Percentiles rank a stretch among this genome's conserved stretches.
These are phyloP conservation scores for Brachystomella parvula DNA, from an alignment of 1,140 invertebrate genomes.

Conservation along the genomic window DNA sequence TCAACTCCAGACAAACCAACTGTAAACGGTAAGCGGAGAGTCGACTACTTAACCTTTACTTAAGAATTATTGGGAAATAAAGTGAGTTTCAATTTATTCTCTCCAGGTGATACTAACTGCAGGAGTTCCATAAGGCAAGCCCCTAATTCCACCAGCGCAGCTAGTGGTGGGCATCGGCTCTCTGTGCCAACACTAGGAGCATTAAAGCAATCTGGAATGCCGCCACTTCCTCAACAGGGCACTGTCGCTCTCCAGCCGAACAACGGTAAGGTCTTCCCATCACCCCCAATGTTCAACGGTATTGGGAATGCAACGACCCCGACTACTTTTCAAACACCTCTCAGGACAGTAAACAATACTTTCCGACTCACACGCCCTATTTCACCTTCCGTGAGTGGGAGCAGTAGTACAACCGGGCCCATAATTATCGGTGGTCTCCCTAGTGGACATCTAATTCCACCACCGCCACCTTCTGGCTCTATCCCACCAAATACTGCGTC, in stretches of 20 bases:
- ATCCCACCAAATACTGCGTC: not conserved
- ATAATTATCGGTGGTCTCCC: constrained; percentile 31
- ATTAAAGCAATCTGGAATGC: constrained; percentile 31
- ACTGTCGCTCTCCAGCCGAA: not conserved
- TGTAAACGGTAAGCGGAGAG: too few relatives aligned
- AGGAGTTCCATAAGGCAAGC: not conserved
- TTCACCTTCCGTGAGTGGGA: not conserved
- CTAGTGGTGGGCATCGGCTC: constrained; percentile 15
- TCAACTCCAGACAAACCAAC: not conserved
- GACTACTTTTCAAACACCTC: not conserved
- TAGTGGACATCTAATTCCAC: constrained; percentile 23
- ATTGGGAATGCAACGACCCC: not conserved
- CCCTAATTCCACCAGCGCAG: not conserved
- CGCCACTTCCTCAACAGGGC: constrained; percentile 22
- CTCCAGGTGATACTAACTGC: constrained; percentile 9
- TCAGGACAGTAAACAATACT: not conserved
- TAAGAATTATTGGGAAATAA: too few relatives aligned
- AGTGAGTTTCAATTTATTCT: too few relatives aligned
- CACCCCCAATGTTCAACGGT: constrained; percentile 3
- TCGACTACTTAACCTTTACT: too few relatives aligned
- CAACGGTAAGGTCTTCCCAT: constrained; percentile 2
- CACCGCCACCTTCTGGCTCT: constrained; percentile 25
- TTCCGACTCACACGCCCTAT: not conserved
- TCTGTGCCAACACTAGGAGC: constrained; percentile 34
- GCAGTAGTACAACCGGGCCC: not conserved